Evolutionary conservation across 2,888 invertebrate genomes (phyloP).

Genomic region (Trisateles emortualis): DNA sequence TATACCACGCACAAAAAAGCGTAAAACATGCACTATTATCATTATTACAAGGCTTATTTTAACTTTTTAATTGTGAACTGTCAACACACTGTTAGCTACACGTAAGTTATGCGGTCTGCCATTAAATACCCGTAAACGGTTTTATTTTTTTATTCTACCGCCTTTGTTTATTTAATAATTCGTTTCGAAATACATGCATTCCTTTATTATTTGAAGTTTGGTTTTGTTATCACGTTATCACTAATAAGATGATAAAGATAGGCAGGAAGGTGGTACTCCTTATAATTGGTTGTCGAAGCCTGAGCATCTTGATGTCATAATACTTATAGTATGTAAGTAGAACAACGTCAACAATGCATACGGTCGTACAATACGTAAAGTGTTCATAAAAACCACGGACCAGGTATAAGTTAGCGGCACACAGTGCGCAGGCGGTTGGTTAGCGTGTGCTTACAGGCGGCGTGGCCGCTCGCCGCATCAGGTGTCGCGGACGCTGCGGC

Average conservation of each 20-base stretch:
- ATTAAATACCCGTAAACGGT: slow-evolving; percentile 31
- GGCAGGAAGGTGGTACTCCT: slow-evolving; percentile 8
- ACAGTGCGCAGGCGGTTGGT: slow-evolving; percentile 79
- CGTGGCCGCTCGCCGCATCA: slow-evolving; percentile 84
- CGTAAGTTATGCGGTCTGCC: slow-evolving; percentile 21
- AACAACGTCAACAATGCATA: slow-evolving; percentile 34
- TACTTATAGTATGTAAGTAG: slow-evolving; percentile 26
- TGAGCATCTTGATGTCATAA: slow-evolving; percentile 32
- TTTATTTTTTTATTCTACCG: slow-evolving; percentile 17
- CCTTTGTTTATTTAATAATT: slow-evolving; percentile 13
- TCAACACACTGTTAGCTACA: slow-evolving; percentile 51
- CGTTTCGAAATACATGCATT: slow-evolving; percentile 46
- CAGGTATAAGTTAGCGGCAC: slow-evolving; percentile 81
- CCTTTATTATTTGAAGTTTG: background rate
- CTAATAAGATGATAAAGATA: slow-evolving; percentile 3
- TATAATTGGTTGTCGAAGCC: slow-evolving; percentile 5
- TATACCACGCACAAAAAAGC: slow-evolving; percentile 67
- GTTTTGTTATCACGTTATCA: background rate
- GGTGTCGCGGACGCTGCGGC: slow-evolving; percentile 78
- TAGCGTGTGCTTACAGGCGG: slow-evolving; percentile 86
- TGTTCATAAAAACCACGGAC: slow-evolving; percentile 73
- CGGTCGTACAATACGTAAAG: slow-evolving; percentile 40
- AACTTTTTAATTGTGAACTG: slow-evolving; percentile 40
- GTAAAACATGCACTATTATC: slow-evolving; percentile 79
- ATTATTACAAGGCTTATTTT: slow-evolving; percentile 35